A percentile compares a stretch with the other conserved stretches of the same genome.
Evolutionary conservation across 2,797 vertebrate genomes (phyloP).

Genomic region (Spatula clypeata): DNA sequence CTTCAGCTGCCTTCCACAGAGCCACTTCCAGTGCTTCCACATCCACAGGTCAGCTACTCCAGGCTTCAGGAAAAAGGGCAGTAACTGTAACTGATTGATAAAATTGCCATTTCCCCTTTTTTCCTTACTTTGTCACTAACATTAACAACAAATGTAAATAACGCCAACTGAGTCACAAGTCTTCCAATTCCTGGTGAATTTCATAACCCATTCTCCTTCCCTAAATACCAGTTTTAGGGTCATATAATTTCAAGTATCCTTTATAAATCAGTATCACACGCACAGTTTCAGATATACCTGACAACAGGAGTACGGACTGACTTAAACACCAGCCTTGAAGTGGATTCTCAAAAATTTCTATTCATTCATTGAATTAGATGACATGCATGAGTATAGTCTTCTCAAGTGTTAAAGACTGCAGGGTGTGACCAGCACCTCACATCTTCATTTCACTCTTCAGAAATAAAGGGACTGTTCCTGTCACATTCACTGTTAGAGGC

Average conservation of each 20-base stretch:
- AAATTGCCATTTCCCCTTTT: neutral
- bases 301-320: neutral
- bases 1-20: conserved; percentile 51
- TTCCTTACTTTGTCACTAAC: neutral
- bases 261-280: neutral
- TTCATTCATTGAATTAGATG: neutral
- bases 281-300: neutral
- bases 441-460: neutral
- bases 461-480: neutral
- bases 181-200: neutral
- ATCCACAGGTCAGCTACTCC: conserved; percentile 39
- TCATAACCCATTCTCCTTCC: neutral
- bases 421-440: neutral
- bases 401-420: neutral
- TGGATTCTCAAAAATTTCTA: neutral
- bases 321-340: neutral
- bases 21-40: neutral
- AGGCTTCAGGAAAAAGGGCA: conserved; percentile 14
- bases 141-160: neutral
- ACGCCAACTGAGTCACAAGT: neutral
- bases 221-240: neutral
- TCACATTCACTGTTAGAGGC: neutral
- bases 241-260: neutral
- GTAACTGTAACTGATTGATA: neutral
- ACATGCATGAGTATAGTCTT: neutral